These are phyloP conservation scores for honey bee (Apis mellifera) DNA, from an alignment of 1,140 invertebrate genomes.

Conservation along the genomic window DNA sequence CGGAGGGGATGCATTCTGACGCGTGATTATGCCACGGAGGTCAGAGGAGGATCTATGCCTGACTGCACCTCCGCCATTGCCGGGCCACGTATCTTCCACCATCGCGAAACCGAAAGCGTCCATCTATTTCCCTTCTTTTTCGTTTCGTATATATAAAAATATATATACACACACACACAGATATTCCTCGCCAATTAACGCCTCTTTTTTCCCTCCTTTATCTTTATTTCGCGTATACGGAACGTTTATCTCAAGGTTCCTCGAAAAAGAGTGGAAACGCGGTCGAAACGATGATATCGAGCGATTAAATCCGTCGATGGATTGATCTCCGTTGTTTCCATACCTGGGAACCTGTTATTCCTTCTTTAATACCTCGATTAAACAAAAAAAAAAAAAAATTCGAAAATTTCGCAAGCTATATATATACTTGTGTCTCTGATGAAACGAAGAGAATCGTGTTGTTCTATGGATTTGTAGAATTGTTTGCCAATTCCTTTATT, in stretches of 20 bases:
- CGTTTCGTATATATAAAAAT: slow-evolving; percentile 2
- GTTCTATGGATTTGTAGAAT: too few relatives aligned
- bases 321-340: neutral
- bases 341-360: neutral
- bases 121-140: neutral
- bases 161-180: neutral
- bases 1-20: slow-evolving; percentile 63
- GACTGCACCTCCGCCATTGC: slow-evolving; percentile 68
- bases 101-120: slow-evolving; percentile 41
- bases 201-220: neutral
- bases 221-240: too few relatives aligned
- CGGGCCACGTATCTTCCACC: slow-evolving; percentile 54
- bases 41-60: slow-evolving; percentile 67
- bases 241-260: neutral
- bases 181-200: slow-evolving; percentile 45
- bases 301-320: too few relatives aligned
- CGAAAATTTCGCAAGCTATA: too few relatives aligned
- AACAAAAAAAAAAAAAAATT: neutral
- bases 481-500: too few relatives aligned
- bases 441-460: too few relatives aligned
- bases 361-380: neutral
- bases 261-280: too few relatives aligned
- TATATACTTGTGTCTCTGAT: too few relatives aligned
- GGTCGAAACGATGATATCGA: too few relatives aligned
- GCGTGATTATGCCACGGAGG: slow-evolving; percentile 68